Base-by-base conservation (phyloP, 2,113 vertebrate species). In the Toxotes jaculatrix region DNA sequence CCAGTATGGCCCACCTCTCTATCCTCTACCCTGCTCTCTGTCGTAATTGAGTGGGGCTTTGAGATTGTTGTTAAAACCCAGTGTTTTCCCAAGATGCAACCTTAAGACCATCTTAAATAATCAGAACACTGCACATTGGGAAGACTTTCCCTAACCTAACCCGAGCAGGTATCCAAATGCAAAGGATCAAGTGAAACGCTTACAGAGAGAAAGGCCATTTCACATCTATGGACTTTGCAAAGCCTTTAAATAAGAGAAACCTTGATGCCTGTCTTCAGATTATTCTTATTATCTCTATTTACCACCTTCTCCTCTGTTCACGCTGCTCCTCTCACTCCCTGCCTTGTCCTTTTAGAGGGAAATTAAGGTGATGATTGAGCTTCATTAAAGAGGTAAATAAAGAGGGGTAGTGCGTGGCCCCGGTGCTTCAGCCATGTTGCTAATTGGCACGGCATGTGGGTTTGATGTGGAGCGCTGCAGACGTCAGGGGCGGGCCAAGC, bases 31-130 rank as follows among this genome's bases (percentile, higher is more conserved):
- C 93, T 93, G 93, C 93, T 94, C 95, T 94, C 93, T 89, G 91
- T 94, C 93, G 93, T 97, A 97, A 97, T 96, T 97, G 96, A 97
- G 95, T 91, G 89, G 95, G 92, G 95, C 95, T 96, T 96, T 96
- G 95, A 95, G 95, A 95, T 95, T 96, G 95, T 95, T 95, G 95
- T 95, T 93, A 93, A 89, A 88, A 64, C 95, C 95, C 89, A 93
- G 93, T 85, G 75, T 90, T 92, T 94, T 97, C 96, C 95, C 94
- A 83, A 62, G 89, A 80, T 71, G 43, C 79, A 83, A 83, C 87
- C 76, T 81, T 87, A 87, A 86, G 62, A 74, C 75, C 9, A 27
- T 80, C 78, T 88, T 84, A 91, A 92, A 85, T 87, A 90, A 91
- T 88, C 87, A 92, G 94, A 95, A 89, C 83, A 87, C 77, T 95